Evolutionary conservation across 1,140 invertebrate genomes (phyloP), one percentile per base, ranked within the genome.

Genomic region (Nasonia vitripennis): DNA sequence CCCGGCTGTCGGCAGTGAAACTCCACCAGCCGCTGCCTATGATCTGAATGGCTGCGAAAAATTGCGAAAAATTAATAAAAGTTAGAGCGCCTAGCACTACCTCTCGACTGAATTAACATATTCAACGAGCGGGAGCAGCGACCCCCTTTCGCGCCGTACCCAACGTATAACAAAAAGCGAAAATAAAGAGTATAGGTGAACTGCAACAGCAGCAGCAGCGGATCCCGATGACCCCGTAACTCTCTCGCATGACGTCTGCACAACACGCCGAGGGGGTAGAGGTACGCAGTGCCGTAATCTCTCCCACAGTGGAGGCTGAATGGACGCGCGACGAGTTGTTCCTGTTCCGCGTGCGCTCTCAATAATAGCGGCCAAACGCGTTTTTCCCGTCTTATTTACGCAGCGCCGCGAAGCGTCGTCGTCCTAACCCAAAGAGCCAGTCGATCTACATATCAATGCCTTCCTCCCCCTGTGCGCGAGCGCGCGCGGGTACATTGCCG

Each of bases 391-490:
- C 20, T 55, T 74, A 81, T 74, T 81, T 74, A 70, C 79, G 78
- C 87, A 68, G 71, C 68, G 55, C 70, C 4, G 34, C 34, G 34
- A 37, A 37, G 34, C 34, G 5, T 37, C 34, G 81, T 73, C 73
- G 67, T 79, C 17, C n/a, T 74, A 74, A 74, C 83, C 78, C 48
- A 70, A 75, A 48, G 34, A 86, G 86, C 17, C 55, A 62, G 55
- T 62, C 55, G 55, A 93, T 92, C 89, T 93, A 87, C 92, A 92
- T 93, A 91, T 93, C 89, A 93, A 93, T 92, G 77, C 88, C 87
- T 67, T 78, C 34, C 37, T 70, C 67, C 14, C 41, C 23, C 45
- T 11, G 2, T 14, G 12, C 41, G 37, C 37, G 11, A 17, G 2
- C 37, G 37, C 37, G 27, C 27, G 1, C 23, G 4, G 51, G 17